These are phyloP conservation scores for Heptranchias perlo DNA, from an alignment of 2,113 vertebrate genomes.

Conservation along the genomic window DNA sequence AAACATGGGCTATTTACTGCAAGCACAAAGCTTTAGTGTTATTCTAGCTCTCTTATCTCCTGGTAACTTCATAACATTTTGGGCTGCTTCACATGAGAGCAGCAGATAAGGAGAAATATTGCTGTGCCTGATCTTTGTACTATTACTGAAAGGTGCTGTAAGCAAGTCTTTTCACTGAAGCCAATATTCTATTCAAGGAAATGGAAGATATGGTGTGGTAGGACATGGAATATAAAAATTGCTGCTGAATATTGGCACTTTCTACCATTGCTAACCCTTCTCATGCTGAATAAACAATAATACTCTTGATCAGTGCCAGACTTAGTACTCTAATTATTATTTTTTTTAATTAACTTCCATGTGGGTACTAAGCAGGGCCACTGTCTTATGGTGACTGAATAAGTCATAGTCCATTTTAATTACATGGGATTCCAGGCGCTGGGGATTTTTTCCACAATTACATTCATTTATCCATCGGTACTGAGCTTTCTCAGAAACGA, in stretches of 20 bases:
- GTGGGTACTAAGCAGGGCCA: not conserved
- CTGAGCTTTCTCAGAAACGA: not conserved
- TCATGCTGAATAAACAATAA: not conserved
- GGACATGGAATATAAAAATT: not conserved
- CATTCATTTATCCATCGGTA: not conserved
- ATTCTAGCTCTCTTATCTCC: not conserved
- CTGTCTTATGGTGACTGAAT: not conserved
- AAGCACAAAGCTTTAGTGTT: not conserved
- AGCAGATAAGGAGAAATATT: not conserved
- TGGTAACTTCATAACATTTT: not conserved
- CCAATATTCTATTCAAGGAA: not conserved
- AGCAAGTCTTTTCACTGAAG: not conserved
- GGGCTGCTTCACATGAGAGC: not conserved
- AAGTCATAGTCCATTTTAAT: not conserved
- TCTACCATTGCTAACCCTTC: not conserved
- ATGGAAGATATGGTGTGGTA: not conserved
- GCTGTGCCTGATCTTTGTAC: not conserved
- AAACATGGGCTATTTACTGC: not conserved
- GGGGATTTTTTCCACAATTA: not conserved
- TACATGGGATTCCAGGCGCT: not conserved
- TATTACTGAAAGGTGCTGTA: not conserved
- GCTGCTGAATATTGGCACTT: not conserved
- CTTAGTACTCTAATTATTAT: not conserved
- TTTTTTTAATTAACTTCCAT: not conserved
- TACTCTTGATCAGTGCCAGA: not conserved